Base-by-base conservation (phyloP, 2,113 vertebrate genomes). In the Cinclus cinclus region DNA sequence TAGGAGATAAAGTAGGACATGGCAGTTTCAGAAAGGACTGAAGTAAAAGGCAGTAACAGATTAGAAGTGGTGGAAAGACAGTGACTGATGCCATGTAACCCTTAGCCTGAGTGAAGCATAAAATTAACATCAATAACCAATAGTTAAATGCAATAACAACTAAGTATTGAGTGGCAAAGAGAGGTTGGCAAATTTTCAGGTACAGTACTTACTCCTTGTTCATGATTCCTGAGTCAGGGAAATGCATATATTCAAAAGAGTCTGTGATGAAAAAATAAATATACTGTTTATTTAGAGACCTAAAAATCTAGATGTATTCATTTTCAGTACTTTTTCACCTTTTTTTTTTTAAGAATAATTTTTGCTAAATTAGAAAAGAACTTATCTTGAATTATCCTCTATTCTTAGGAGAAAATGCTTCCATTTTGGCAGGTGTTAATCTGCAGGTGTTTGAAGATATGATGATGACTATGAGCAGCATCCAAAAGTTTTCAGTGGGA, bases 131-230 rank as follows among this genome's bases (percentile, higher is more conserved):
- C 28, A 73, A 25, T 58, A 90, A 73, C 41, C 28, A 80, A n/a
- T 20, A n/a, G 17, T 1, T 67, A 13, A 76, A 67, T 64, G 68
- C 18, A 74, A 7, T 60, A 64, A n/a, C 33, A 77, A 20, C 47
- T 12, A 60, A 92, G 5, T 24, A 70, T 8, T 42, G 44, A 52
- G 35, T 37, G 23, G 19, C 42, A 85, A 87, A 70, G 42, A 76
- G 63, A 70, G 39, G 3, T 0, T 80, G 67, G 52, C 22, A 92
- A 67, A 75, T 10, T 30, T 64, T 67, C n/a, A 63, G 55, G 7
- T 39, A 31, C 10, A 49, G 41, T 84, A 95, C 88, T 97, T 93
- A 94, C 94, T 90, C 56, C 20, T 67, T 90, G 71, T 78, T 90
- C 94, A 96, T 87, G 53, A 53, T 84, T 87, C 49, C 52, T 68